Evolutionary conservation across 2,888 invertebrate genomes (phyloP).

Genomic region (Rhingia campestris): DNA sequence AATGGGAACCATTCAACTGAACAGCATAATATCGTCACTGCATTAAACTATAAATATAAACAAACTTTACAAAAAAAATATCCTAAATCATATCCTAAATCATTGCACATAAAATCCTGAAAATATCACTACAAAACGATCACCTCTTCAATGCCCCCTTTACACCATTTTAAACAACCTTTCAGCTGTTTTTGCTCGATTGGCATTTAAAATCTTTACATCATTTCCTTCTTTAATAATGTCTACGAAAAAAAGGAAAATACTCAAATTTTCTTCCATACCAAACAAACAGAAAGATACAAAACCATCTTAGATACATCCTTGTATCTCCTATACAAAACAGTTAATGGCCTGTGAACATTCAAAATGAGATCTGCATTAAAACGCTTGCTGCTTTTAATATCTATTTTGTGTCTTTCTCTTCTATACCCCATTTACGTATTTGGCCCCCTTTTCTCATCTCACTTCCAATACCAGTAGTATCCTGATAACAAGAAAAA

Average conservation of each 20-base stretch:
- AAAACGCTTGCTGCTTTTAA: slow-evolving; percentile 72
- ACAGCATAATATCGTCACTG: no score
- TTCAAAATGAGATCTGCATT: slow-evolving; percentile 73
- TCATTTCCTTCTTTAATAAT: not conserved
- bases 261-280: not conserved
- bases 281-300: not conserved
- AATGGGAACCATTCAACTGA: no score
- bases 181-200: not conserved
- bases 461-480: not conserved
- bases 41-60: not conserved
- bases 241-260: not conserved
- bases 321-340: slow-evolving; percentile 53
- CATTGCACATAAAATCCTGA: not conserved
- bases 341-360: slow-evolving; percentile 74
- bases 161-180: not conserved
- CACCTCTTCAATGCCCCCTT: no score
- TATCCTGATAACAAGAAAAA: slow-evolving; percentile 51
- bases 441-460: not conserved
- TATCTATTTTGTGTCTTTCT: slow-evolving; percentile 50
- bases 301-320: slow-evolving; percentile 48
- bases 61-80: not conserved
- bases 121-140: not conserved
- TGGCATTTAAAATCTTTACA: not conserved
- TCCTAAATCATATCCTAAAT: no score
- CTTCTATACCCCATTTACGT: slow-evolving; percentile 19